Percentiles rank a stretch among this genome's conserved stretches.
Evolutionary conservation across 2,797 vertebrate genomes (phyloP).

Genomic region (Tenualosa ilisha): DNA sequence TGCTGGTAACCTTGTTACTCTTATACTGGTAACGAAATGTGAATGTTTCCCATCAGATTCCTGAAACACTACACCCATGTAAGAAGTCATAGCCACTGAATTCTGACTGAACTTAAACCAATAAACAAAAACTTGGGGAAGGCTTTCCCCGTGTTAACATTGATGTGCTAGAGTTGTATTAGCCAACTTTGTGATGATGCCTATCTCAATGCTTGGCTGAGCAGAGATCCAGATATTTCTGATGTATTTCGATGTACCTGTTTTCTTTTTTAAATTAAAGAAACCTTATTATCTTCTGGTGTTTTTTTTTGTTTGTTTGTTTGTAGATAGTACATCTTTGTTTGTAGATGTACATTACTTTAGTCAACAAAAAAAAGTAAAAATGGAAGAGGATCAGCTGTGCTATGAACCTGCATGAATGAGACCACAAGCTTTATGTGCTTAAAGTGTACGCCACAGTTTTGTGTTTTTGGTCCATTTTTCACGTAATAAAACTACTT

Average conservation of each 20-base stretch:
- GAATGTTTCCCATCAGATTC: conserved; percentile 53
- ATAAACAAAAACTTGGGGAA: conserved; percentile 32
- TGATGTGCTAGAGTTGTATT: conserved; percentile 45
- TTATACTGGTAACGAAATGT: conserved; percentile 52
- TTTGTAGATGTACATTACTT: not conserved
- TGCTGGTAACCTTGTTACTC: conserved; percentile 24
- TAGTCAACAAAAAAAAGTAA: not conserved
- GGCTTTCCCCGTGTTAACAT: conserved; percentile 19
- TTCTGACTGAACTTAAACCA: conserved; percentile 42
- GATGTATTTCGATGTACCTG: conserved; percentile 44
- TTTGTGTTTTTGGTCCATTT: not conserved
- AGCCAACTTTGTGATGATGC: conserved; percentile 46
- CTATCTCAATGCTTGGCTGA: conserved; percentile 40
- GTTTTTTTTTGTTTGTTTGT: not conserved
- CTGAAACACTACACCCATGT: conserved; percentile 27
- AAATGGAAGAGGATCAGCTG: no score
- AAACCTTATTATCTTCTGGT: conserved; percentile 52
- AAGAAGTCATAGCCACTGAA: conserved; percentile 59
- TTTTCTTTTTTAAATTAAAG: conserved; percentile 63
- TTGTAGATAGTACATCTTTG: not conserved
- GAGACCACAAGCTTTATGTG: no score
- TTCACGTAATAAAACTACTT: not conserved
- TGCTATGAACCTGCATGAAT: no score
- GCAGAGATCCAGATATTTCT: conserved; percentile 25
- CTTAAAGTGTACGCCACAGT: not conserved